These are phyloP conservation scores for Drosophila orosa DNA, from an alignment of 1,140 invertebrate genomes.

Conservation along the genomic window DNA sequence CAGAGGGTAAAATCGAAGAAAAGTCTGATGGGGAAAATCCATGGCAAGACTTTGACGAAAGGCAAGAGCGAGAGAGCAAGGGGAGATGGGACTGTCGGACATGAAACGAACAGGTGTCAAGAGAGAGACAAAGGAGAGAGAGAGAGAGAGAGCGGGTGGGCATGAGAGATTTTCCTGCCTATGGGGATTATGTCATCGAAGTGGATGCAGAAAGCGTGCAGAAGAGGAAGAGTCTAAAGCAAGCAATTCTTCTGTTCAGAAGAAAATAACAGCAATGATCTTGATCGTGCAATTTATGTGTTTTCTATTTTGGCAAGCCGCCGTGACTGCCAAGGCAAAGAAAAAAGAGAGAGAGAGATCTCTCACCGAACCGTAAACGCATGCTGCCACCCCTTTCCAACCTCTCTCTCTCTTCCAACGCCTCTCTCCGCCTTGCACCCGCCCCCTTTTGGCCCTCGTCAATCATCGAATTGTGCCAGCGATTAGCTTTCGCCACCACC, in stretches of 20 bases:
- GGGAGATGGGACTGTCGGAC: conserved; percentile 38
- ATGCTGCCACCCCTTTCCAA: neutral
- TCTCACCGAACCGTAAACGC: conserved; percentile 32
- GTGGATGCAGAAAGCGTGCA: conserved; percentile 34
- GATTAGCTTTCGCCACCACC: conserved; percentile 41
- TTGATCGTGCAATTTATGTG: conserved; percentile 78
- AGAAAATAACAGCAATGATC: conserved; percentile 64
- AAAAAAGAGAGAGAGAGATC: conserved; percentile 2
- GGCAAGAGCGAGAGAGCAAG: neutral
- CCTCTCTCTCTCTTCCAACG: too few species aligned
- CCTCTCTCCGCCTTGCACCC: conserved; percentile 1
- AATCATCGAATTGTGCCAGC: conserved; percentile 54
- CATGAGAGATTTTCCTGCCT: conserved; percentile 24
- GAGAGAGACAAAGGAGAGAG: conserved; percentile 24
- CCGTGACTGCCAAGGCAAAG: conserved; percentile 68
- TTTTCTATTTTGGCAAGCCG: conserved; percentile 78
- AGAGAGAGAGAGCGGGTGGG: conserved; percentile 3
- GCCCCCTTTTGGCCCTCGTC: conserved; percentile 42
- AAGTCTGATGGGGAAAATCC: neutral
- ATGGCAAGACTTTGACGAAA: neutral
- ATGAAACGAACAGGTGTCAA: conserved; percentile 62
- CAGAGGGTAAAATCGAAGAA: neutral
- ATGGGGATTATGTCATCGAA: conserved; percentile 59
- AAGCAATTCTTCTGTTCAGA: conserved; percentile 1
- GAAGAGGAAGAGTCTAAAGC: conserved; percentile 1